These are phyloP conservation scores for Labroides dimidiatus DNA, from an alignment of 2,797 vertebrate species.

Conservation along the genomic window DNA sequence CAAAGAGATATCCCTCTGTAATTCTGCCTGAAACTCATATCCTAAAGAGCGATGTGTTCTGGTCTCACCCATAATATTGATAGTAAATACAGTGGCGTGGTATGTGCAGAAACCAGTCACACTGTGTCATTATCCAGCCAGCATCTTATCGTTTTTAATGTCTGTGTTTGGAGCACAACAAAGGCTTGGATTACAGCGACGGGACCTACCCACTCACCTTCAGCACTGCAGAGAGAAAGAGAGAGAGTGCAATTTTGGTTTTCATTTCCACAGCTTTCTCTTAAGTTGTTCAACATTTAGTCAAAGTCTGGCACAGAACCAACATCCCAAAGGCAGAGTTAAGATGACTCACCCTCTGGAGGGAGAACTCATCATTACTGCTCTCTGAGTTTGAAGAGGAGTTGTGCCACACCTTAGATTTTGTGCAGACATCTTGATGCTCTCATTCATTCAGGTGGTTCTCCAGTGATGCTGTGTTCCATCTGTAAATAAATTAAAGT, in stretches of 20 bases:
- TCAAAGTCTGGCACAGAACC: not conserved
- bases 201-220: slow-evolving; percentile 68
- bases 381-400: too few relatives aligned
- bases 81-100: slow-evolving; percentile 79
- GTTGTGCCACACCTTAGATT: too few relatives aligned
- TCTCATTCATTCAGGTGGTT: too few relatives aligned
- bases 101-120: slow-evolving; percentile 68
- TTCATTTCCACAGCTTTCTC: slow-evolving; percentile 12
- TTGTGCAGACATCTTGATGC: too few relatives aligned
- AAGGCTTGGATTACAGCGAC: slow-evolving; percentile 61
- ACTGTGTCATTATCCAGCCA: slow-evolving; percentile 73
- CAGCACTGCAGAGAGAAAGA: slow-evolving; percentile 36
- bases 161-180: slow-evolving; percentile 81
- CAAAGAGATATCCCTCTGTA: slow-evolving; percentile 17
- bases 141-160: slow-evolving; percentile 79
- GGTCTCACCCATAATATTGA: slow-evolving; percentile 85
- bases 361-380: too few relatives aligned
- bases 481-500: too few relatives aligned
- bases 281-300: not conserved
- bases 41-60: slow-evolving; percentile 40
- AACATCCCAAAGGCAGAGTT: slow-evolving; percentile 5
- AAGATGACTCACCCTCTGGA: too few relatives aligned
- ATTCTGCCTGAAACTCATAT: slow-evolving; percentile 34
- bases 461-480: too few relatives aligned
- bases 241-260: slow-evolving; percentile 25